These are phyloP conservation scores for Scolopax mira DNA, from an alignment of 2,113 vertebrate species.

Conservation along the genomic window DNA sequence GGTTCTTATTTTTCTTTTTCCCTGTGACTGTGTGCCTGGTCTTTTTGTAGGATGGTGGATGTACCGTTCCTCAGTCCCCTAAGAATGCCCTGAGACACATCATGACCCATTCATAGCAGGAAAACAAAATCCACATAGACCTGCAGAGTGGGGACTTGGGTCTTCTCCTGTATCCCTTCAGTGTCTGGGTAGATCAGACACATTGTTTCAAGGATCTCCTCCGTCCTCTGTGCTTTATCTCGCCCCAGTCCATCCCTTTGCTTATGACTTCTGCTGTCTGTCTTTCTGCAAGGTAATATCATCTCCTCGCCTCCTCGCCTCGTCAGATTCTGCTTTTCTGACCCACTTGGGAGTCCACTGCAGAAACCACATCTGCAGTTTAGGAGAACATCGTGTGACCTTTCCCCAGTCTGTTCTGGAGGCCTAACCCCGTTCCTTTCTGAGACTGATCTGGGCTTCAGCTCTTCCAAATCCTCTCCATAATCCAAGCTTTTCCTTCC, in stretches of 20 bases:
- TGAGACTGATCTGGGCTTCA: neutral
- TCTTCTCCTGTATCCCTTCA: neutral
- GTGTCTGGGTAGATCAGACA: neutral
- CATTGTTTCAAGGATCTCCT: neutral
- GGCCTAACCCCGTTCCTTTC: neutral
- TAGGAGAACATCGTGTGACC: neutral
- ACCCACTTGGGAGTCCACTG: neutral
- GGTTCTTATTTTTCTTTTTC: neutral
- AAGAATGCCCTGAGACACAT: neutral
- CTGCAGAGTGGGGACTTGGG: neutral
- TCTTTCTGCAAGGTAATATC: neutral
- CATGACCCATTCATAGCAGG: fast-evolving
- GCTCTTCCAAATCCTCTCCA: neutral
- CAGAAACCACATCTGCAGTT: neutral
- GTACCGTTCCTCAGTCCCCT: neutral
- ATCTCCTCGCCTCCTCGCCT: neutral
- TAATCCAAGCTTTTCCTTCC: neutral
- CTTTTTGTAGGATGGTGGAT: neutral
- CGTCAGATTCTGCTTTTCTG: neutral
- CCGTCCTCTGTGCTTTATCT: neutral
- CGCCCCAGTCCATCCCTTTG: neutral
- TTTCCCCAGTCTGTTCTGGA: neutral
- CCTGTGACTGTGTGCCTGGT: neutral
- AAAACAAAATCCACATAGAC: neutral
- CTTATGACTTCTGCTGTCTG: neutral